These are phyloP conservation scores for Melitaea cinxia DNA, from an alignment of 1,140 invertebrate genomes.

Conservation along the genomic window DNA sequence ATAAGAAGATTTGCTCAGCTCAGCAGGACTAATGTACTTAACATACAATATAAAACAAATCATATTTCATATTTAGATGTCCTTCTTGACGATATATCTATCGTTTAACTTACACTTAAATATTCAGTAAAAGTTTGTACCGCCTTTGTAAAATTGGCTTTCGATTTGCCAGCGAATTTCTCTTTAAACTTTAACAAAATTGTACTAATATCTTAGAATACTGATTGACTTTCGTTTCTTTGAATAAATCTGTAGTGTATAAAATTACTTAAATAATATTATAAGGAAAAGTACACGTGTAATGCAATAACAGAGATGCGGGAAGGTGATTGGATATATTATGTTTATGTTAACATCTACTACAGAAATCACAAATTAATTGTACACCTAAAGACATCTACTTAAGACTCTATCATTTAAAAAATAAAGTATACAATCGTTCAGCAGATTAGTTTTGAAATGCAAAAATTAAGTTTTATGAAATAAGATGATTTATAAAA, in stretches of 20 bases:
- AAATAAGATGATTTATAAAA: conserved; percentile 7
- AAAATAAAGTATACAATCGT: conserved; percentile 7
- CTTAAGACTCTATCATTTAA: background rate
- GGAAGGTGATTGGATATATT: conserved; percentile 26
- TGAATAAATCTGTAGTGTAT: conserved; percentile 11
- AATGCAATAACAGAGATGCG: conserved; percentile 27
- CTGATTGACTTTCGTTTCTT: conserved; percentile 2
- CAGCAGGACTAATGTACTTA: too few species aligned
- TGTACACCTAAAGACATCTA: background rate
- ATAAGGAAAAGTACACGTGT: conserved; percentile 16
- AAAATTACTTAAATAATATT: conserved; percentile 7
- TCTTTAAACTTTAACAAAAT: too few species aligned
- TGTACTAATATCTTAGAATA: too few species aligned
- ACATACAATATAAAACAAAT: too few species aligned
- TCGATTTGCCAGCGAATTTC: too few species aligned
- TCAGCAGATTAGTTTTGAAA: background rate
- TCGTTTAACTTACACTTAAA: too few species aligned
- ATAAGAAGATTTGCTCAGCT: too few species aligned
- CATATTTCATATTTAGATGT: too few species aligned
- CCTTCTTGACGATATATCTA: too few species aligned
- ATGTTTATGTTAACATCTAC: conserved; percentile 10
- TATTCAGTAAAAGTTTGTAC: too few species aligned
- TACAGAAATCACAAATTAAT: conserved; percentile 6
- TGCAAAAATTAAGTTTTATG: conserved; percentile 2
- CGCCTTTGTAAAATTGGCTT: too few species aligned